These are phyloP conservation scores for Diabrotica undecimpunctata DNA, from an alignment of 1,140 invertebrate species.

Conservation along the genomic window DNA sequence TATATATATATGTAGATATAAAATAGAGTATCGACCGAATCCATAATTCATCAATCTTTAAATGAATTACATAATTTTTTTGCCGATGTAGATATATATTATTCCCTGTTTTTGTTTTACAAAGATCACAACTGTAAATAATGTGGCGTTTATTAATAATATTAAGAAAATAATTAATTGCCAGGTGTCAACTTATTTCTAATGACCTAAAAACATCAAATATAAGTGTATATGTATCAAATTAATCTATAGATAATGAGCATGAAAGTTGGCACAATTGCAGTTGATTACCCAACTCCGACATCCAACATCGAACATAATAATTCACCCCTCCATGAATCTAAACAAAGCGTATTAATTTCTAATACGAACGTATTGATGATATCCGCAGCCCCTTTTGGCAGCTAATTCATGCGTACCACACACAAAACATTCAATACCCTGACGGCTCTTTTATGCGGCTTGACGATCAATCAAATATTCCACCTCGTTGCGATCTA, in stretches of 20 bases:
- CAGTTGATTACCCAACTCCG: slow-evolving; percentile 13
- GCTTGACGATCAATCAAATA: slow-evolving; percentile 35
- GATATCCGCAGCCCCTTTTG: slow-evolving; percentile 41
- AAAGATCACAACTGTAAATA: too few relatives aligned
- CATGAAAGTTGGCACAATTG: slow-evolving; percentile 10
- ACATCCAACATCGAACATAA: neutral
- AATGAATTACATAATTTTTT: too few relatives aligned
- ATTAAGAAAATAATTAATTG: too few relatives aligned
- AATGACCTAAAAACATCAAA: neutral
- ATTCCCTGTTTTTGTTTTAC: too few relatives aligned
- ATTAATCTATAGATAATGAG: neutral
- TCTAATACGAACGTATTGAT: slow-evolving; percentile 32
- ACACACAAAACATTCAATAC: slow-evolving; percentile 38
- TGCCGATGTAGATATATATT: too few relatives aligned
- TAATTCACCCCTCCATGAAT: slow-evolving; percentile 12
- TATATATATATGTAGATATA: too few relatives aligned
- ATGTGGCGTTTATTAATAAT: too few relatives aligned
- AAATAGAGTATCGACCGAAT: too few relatives aligned
- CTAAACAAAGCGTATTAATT: slow-evolving; percentile 35
- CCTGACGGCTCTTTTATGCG: slow-evolving; percentile 39
- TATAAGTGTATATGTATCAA: neutral
- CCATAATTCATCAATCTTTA: too few relatives aligned
- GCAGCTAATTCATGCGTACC: slow-evolving; percentile 34
- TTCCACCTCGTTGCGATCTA: neutral
- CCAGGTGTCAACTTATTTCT: too few relatives aligned